Evolutionary conservation across 2,888 invertebrate species (phyloP).

Genomic region (Orgyia antiqua): DNA sequence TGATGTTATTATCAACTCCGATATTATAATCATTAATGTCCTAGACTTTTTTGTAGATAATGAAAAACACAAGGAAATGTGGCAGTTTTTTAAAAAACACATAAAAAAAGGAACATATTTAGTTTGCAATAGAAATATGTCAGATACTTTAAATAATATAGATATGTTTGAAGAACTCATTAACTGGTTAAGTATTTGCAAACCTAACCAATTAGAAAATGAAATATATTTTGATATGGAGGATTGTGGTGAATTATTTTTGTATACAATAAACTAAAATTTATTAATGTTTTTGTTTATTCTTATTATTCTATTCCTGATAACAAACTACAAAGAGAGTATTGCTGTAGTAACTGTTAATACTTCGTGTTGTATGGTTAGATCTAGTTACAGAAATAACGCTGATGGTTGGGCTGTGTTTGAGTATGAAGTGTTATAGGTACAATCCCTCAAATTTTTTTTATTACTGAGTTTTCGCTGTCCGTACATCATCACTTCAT

Average conservation of each 20-base stretch:
- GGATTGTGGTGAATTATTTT: constrained; percentile 53
- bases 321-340: neutral
- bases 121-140: constrained; percentile 78
- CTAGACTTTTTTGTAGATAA: constrained; percentile 82
- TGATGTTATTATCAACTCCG: constrained; percentile 73
- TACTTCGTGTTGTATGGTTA: too few relatives aligned
- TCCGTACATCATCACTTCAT: too few relatives aligned
- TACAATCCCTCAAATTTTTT: too few relatives aligned
- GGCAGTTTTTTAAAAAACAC: constrained; percentile 77
- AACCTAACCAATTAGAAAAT: constrained; percentile 61
- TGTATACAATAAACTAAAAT: constrained; percentile 66
- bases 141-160: constrained; percentile 67
- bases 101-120: constrained; percentile 76
- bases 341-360: too few relatives aligned
- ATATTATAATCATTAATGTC: constrained; percentile 83
- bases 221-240: constrained; percentile 63
- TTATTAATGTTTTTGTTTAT: too few relatives aligned
- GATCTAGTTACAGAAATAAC: too few relatives aligned
- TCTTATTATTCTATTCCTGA: neutral
- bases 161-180: constrained; percentile 65
- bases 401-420: too few relatives aligned
- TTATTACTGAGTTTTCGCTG: too few relatives aligned
- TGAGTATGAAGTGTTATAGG: too few relatives aligned
- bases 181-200: constrained; percentile 66
- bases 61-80: constrained; percentile 78